Base-by-base conservation (phyloP, 2,113 vertebrate genomes). In the Hydropotes inermis region DNA sequence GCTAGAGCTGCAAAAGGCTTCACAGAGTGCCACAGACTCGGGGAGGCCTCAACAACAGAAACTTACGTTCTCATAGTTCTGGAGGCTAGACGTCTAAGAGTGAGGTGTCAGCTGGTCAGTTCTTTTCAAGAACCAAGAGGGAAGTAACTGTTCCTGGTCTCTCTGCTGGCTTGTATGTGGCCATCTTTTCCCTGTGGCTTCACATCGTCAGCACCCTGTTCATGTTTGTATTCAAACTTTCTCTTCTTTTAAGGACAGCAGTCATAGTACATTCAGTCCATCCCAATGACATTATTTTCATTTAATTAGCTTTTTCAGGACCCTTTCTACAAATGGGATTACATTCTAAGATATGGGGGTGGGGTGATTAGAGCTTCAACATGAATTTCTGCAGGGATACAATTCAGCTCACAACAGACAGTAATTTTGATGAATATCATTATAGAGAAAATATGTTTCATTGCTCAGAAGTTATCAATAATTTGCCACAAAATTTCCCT, bases 91-190 rank as follows among this genome's bases (percentile, higher is more conserved):
- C 23, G 1, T 74, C n/a, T 70, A 9, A 70, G 67, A 70, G 19
- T 39, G 19, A 70, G 67, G 67, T 70, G n/a, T 70, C 67, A 70
- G 67, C n/a, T 0, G 0, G 10, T 23, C 4, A 0, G 9, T 70
- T 36, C 67, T 23, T 39, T 36, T 12, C 67, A 74, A 74, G 67
- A 74, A 74, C 19, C 67, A 39, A 74, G 19, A 39, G 1, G n/a
- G 67, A 74, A 6, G n/a, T 39, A 74, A 39, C 67, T 74, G 19
- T 70, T 74, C n/a, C 67, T 23, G 67, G 67, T 23, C n/a, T 6
- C 39, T 76, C 36, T 27, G 12, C 39, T 43, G 23, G 70, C 39
- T 76, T 43, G 12, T 43, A 27, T 1, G 1, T 14, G 23, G 39
- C 70, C 12, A 14, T 76, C 70, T 43, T 43, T 76, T 43, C 39